Base-by-base conservation (phyloP, 2,888 invertebrate species). In the Allacma fusca region DNA sequence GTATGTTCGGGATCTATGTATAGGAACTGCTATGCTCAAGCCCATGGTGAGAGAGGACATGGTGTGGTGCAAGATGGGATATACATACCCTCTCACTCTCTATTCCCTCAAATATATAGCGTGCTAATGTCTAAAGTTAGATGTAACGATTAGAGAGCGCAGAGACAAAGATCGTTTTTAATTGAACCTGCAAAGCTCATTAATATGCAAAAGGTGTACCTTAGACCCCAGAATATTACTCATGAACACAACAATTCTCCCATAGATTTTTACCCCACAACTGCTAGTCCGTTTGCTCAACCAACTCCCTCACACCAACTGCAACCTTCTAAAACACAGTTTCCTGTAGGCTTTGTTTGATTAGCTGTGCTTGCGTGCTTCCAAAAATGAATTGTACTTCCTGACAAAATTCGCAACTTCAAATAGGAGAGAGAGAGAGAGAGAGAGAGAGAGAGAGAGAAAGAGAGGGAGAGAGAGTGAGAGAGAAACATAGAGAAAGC, bases 121-220 rank as follows among this genome's bases (percentile, higher is more conserved):
- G 81, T 80, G 80, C 78, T 80, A 80, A 81, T 80, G 80, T 78
- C 69, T 67, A 77, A 80, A 81, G 78, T 80, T 77, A 79, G 79
- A 81, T 81, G 78, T 43, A 79, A 68, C 80, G 80, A 81, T 80
- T 79, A 80, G 76, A 80, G 78, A 80, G 72, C 74, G 78, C 76
- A 80, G 79, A 78, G 81, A 80, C 80, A 81, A 81, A 80, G 81
- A 80, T 81, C 80, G 77, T 76, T 78, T 81, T 81, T 81, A 81
- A 81, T 81, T 81, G 80, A 81, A 77, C 77, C 78, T 73, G 75
- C 79, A 77, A 74, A 75, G 75, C 81, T 81, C 80, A 81, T 81
- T 81, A 81, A 81, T 81, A 81, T 81, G 80, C 79, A 81, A 79
- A 80, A 79, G 75, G 78, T 78, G 81, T 81, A 76, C 71, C 70